Base-by-base conservation (phyloP, 2,797 vertebrate species). In the Melanotaenia nigrans region DNA sequence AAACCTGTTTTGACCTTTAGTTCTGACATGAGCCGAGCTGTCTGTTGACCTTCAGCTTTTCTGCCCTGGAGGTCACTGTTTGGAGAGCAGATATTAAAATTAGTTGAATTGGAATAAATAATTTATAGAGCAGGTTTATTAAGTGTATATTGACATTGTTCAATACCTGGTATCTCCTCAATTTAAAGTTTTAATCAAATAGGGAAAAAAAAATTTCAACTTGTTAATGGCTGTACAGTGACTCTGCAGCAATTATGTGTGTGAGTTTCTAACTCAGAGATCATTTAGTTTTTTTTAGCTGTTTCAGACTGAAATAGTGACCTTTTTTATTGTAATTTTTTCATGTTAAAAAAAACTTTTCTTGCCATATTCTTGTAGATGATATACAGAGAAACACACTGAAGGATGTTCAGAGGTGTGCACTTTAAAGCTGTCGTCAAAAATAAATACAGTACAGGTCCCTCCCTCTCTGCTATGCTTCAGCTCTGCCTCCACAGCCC, bases 381-480 rank as follows among this genome's bases (percentile, higher is more conserved):
- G 9, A 3, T n/a, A n/a, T 11, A 10, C 7, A 49, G 7, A 49
- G 9, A 49, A 9, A 22, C 20, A 9, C n/a, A 1, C n/a, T 2
- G 45, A 9, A 22, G 45, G 18, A 22, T n/a, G n/a, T 49, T n/a
- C 1, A 49, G 20, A 20, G 3, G 45, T n/a, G 18, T 42, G 38
- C 7, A 20, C 45, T 47, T 47, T 11, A n/a, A 49, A 49, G n/a
- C 8, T 49, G 45, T 6, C 20, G 20, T 47, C 20, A 47, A 47
- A 9, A n/a, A 8, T 49, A n/a, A 49, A 49, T 49, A 49, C 45
- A 49, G 47, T 9, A 5, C 47, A 53, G 10, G 7, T 53, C 49
- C 9, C 47, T 51, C 47, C 49, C 49, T 51, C 49, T 51, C 49
- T 51, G 49, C 49, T 51, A n/a, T 51, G 49, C 49, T 51, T 24